Conservation (phyloP, 2,113 vertebrate species). For the Sminthopsis crassicaudata region DNA sequence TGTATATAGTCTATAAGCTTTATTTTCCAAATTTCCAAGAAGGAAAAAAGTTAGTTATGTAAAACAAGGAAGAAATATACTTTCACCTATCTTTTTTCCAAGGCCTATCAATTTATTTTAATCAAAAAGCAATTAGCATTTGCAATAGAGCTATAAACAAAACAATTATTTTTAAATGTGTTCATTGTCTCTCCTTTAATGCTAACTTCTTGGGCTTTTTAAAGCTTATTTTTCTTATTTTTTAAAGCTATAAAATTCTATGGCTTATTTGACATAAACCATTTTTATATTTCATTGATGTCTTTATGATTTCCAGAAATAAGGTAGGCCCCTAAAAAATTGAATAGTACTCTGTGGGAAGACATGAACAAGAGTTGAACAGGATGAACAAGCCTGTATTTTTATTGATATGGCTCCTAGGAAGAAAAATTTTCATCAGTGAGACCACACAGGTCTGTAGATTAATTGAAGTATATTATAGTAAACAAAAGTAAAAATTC, state of each 20-base stretch:
- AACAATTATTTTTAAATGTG: constrained; percentile 37
- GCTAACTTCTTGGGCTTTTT: not conserved
- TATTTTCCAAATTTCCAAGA: not conserved
- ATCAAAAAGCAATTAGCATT: constrained; percentile 30
- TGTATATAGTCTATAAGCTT: not conserved
- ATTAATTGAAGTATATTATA: not conserved
- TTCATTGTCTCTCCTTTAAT: not conserved
- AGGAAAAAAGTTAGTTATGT: not conserved
- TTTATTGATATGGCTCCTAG: no score
- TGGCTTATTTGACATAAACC: not conserved
- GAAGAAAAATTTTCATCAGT: not conserved
- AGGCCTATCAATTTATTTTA: not conserved
- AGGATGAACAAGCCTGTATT: no score
- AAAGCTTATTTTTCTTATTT: no score
- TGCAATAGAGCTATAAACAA: not conserved
- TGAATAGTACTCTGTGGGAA: not conserved
- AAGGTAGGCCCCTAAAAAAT: not conserved
- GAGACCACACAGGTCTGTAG: not conserved
- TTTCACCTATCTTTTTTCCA: constrained; percentile 15
- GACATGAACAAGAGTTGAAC: not conserved
- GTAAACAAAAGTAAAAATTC: not conserved
- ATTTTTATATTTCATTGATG: not conserved
- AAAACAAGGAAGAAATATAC: constrained; percentile 27
- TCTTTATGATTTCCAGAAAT: not conserved
- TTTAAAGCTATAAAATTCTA: no score